Base-by-base conservation (phyloP, 2,797 vertebrate species). In the Fratercula arctica region DNA sequence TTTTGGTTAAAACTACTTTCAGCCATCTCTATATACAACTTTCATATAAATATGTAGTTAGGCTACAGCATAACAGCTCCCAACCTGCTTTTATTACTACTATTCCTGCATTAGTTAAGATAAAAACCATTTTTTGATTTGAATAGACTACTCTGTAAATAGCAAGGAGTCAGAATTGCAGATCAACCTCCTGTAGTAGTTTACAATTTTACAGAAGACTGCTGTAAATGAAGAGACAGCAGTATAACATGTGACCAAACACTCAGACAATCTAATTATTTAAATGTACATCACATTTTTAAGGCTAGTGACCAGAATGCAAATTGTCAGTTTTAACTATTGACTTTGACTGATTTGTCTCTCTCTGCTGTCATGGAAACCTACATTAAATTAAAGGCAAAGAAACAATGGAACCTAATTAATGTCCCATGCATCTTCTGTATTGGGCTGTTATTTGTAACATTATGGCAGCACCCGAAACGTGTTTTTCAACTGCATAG, bases 251-350 rank as follows among this genome's bases (percentile, higher is more conserved):
- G 26, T 37, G 63, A 78, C 77, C 80, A 90, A 77, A 78, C 54
- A 56, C 20, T 66, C 85, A 43, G 81, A 81, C 54, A 89, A 95
- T 59, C 82, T 87, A 83, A 74, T 87, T 93, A 78, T 70, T 96
- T 74, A 84, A 78, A 93, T 51, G 33, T 77, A 91, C 77, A 5
- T 45, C 31, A 28, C 33, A 94, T 91, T 87, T 78, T 74, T 60
- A 50, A 57, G 43, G 16, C 67, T 76, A 87, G 80, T 45, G 29
- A 88, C 37, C 46, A 74, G 85, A 91, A 92, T 76, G 61, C 57
- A 89, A 93, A 90, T 37, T 69, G 61, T 85, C 53, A 43, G n/a
- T 74, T 94, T 50, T 90, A 93, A 64, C 67, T 77, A 39, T 28
- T 76, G 48, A 7, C 37, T 68, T 77, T 82, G 79, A 63, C 66